phyloP scores from a whole-genome alignment of 2,113 vertebrate genomes.

The Otis tarda region DNA sequence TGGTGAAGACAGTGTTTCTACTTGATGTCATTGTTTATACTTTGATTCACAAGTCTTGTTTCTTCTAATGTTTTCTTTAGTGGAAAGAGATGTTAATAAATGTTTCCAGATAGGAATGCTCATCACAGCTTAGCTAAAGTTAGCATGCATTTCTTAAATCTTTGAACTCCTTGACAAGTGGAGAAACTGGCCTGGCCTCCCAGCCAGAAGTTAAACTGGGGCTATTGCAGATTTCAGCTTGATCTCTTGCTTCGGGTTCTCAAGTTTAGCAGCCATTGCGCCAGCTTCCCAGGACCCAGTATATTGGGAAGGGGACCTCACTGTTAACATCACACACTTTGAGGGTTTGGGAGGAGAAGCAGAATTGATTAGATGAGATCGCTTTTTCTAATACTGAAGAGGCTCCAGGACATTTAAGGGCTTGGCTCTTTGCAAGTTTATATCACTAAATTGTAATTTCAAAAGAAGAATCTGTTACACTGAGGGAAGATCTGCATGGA shows the following conservation, averaged over 20 bases:
- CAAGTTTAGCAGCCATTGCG: not conserved
- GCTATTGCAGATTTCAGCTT: not conserved
- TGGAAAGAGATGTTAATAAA: not conserved
- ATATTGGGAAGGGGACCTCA: not conserved
- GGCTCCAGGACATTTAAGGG: not conserved
- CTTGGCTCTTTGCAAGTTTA: not conserved
- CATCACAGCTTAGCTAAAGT: not conserved
- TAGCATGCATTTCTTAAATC: not conserved
- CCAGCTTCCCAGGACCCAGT: not conserved
- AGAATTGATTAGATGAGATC: not conserved
- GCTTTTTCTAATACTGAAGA: not conserved
- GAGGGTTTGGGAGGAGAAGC: not conserved
- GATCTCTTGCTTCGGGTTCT: not conserved
- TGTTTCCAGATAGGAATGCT: slow-evolving; percentile 11
- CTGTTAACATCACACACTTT: not conserved
- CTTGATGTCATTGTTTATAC: not conserved
- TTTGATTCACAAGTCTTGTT: not conserved
- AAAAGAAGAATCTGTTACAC: not conserved
- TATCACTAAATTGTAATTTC: not conserved
- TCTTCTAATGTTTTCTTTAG: slow-evolving; percentile 3
- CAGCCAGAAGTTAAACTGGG: not conserved
- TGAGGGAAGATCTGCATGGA: not conserved
- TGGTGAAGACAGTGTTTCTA: not conserved
- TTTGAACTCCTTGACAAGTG: not conserved
- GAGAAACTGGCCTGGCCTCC: not conserved